These are phyloP conservation scores for Sarcophaga carnaria DNA, from an alignment of 2,888 invertebrate genomes.

Conservation along the genomic window DNA sequence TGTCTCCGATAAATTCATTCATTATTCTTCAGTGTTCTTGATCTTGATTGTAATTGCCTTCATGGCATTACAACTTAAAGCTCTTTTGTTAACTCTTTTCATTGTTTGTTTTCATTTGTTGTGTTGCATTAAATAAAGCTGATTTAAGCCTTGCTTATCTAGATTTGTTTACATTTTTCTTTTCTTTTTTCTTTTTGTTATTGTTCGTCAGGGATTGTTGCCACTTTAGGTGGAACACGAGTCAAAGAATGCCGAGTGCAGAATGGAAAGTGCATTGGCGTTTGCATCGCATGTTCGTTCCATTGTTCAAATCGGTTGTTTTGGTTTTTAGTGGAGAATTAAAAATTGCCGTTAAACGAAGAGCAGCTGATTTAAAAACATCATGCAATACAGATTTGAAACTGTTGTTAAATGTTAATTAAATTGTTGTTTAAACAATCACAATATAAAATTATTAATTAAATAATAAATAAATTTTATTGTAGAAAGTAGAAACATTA, in stretches of 20 bases:
- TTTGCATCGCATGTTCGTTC: constrained; percentile 40
- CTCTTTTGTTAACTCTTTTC: neutral
- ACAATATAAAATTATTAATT: too few relatives aligned
- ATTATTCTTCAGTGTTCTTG: constrained; percentile 7
- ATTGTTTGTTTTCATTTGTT: constrained; percentile 1
- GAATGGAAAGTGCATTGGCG: constrained; percentile 62
- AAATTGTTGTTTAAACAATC: neutral
- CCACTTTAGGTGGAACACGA: constrained; percentile 55
- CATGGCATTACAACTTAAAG: constrained; percentile 46
- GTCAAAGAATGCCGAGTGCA: constrained; percentile 49
- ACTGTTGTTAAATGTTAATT: constrained; percentile 1
- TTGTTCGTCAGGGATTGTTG: constrained; percentile 26
- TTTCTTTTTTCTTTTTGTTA: constrained; percentile 24
- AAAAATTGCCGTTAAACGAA: constrained; percentile 6
- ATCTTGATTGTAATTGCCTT: constrained; percentile 11
- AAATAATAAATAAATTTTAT: too few relatives aligned
- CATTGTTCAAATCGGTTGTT: neutral
- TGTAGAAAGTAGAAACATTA: too few relatives aligned
- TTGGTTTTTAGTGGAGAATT: neutral
- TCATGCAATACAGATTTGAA: constrained; percentile 10
- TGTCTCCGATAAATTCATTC: neutral
- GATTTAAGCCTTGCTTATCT: constrained; percentile 64
- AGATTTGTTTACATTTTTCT: constrained; percentile 49
- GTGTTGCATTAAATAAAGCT: constrained; percentile 53
- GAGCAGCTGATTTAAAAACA: neutral